Conservation (phyloP, 2,888 invertebrate species). For the Bombyx huttoni region DNA sequence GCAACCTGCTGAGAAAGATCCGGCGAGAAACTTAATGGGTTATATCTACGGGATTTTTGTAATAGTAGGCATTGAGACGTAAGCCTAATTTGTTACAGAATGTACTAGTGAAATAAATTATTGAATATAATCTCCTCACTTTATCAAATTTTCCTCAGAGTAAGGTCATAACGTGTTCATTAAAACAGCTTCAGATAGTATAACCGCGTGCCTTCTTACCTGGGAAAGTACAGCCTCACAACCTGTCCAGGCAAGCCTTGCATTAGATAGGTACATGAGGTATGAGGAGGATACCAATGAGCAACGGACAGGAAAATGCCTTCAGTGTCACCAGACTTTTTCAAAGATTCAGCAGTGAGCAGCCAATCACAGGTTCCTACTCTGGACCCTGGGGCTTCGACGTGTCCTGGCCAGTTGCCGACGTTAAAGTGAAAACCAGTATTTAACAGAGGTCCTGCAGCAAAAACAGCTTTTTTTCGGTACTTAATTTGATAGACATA, state of each 20-base stretch:
- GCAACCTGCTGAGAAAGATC: too few relatives aligned
- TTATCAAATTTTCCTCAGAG: too few relatives aligned
- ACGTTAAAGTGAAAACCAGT: conserved; percentile 96
- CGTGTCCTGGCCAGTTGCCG: conserved; percentile 94
- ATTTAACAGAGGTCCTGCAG: conserved; percentile 84
- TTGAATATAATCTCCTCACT: too few relatives aligned
- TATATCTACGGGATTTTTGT: too few relatives aligned
- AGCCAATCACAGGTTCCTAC: conserved; percentile 93
- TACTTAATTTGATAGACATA: background rate
- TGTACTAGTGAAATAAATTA: too few relatives aligned
- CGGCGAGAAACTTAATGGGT: too few relatives aligned
- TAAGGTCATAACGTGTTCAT: too few relatives aligned
- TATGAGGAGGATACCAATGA: conserved; percentile 95
- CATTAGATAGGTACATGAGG: conserved; percentile 92
- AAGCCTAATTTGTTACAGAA: too few relatives aligned
- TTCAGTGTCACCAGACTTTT: conserved; percentile 84
- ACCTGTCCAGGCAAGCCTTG: conserved; percentile 89
- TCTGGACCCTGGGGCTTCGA: conserved; percentile 88
- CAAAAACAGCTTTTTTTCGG: background rate
- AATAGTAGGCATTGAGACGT: too few relatives aligned
- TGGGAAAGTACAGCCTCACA: conserved; percentile 90
- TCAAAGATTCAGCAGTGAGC: conserved; percentile 84
- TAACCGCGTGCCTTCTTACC: conserved; percentile 53
- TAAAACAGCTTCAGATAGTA: background rate
- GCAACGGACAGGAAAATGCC: conserved; percentile 93